Percentiles rank a stretch among this genome's conserved stretches.
Evolutionary conservation across 2,888 invertebrate genomes (phyloP).

Genomic region (Beris morrisii): DNA sequence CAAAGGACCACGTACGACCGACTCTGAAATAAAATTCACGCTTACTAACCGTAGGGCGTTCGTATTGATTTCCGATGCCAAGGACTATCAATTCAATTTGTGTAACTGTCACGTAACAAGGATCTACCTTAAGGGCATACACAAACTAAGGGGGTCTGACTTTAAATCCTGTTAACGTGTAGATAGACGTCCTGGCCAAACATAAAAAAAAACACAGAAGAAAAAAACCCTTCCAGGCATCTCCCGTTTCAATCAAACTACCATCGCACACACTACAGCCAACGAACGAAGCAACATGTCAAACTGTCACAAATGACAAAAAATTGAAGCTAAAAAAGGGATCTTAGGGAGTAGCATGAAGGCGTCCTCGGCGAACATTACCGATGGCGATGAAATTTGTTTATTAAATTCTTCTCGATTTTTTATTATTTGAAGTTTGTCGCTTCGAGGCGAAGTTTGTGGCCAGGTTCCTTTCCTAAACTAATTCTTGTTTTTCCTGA

Average conservation of each 20-base stretch:
- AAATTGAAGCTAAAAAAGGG: slow-evolving; percentile 25
- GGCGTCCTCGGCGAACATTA: neutral
- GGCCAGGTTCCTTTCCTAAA: neutral
- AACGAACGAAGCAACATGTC: slow-evolving; percentile 24
- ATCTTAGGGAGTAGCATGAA: slow-evolving; percentile 2
- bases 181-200: too few species aligned
- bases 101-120: slow-evolving; percentile 40
- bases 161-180: slow-evolving; percentile 37
- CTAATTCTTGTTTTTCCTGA: too few species aligned
- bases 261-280: neutral
- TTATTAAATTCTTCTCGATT: slow-evolving; percentile 19
- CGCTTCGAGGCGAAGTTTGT: neutral
- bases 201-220: neutral
- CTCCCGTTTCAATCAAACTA: slow-evolving; percentile 24
- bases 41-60: slow-evolving; percentile 23
- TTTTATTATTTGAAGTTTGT: neutral
- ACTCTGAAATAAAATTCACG: slow-evolving; percentile 12
- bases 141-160: slow-evolving; percentile 27
- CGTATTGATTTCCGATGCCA: slow-evolving; percentile 37
- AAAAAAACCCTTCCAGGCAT: slow-evolving; percentile 20
- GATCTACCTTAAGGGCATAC: slow-evolving; percentile 36
- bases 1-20: neutral
- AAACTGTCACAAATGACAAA: slow-evolving; percentile 32
- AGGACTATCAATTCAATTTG: slow-evolving; percentile 40
- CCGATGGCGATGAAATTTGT: slow-evolving; percentile 10